phyloP scores from a whole-genome alignment of 2,113 vertebrate genomes.

The Paedocypris sp. region DNA sequence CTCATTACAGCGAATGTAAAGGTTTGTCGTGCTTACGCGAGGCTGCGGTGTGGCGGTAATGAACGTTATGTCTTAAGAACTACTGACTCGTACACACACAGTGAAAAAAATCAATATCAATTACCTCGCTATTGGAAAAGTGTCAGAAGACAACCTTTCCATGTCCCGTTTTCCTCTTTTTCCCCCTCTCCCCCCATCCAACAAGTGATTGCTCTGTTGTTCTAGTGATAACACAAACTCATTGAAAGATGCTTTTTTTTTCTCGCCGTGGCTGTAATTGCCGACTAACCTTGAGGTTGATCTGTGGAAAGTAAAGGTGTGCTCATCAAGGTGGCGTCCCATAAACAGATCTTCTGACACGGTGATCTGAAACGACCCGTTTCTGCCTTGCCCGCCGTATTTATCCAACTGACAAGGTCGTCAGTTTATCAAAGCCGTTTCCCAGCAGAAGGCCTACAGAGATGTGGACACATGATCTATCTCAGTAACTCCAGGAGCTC shows the following conservation, averaged over 20 bases:
- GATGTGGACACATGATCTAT: conserved; percentile 61
- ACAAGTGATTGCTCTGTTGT: conserved; percentile 41
- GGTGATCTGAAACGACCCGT: conserved; percentile 8
- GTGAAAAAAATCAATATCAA: conserved; percentile 58
- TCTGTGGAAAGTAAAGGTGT: background rate
- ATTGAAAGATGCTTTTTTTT: conserved; percentile 23
- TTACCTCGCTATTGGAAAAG: conserved; percentile 55
- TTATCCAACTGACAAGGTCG: conserved; percentile 60
- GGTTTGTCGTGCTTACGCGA: conserved; percentile 20
- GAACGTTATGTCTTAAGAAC: conserved; percentile 47
- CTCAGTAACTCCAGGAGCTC: conserved; percentile 45
- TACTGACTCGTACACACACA: conserved; percentile 39
- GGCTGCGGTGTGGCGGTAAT: conserved; percentile 40
- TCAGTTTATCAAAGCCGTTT: conserved; percentile 47
- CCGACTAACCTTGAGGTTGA: conserved; percentile 42
- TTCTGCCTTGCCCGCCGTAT: conserved; percentile 48
- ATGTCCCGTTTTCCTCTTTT: conserved; percentile 24
- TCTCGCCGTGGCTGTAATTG: conserved; percentile 37
- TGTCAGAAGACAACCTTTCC: conserved; percentile 48
- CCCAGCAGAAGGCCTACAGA: conserved; percentile 45
- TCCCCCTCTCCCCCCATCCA: background rate
- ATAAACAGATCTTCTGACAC: conserved; percentile 17
- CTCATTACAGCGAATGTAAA: conserved; percentile 18
- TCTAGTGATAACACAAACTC: conserved; percentile 29
- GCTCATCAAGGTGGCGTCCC: conserved; percentile 9